phyloP scores from a whole-genome alignment of 2,797 vertebrate genomes.

The Eutrigla gurnardus region DNA sequence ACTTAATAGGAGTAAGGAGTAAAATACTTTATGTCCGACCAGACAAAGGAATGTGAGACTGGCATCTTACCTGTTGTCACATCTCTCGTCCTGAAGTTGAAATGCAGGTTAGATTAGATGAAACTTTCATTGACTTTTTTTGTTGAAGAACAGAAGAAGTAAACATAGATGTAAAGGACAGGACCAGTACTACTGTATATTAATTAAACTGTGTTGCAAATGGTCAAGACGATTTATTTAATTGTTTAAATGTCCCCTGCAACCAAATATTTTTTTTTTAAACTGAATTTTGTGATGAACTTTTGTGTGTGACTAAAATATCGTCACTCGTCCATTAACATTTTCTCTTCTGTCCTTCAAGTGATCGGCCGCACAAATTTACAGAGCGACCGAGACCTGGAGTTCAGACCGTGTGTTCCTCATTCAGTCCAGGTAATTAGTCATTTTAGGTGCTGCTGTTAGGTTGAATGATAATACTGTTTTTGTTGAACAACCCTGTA shows the following conservation, averaged over 20 bases:
- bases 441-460: background rate
- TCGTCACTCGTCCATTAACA: background rate
- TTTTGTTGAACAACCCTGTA: conserved; percentile 2
- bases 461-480: background rate
- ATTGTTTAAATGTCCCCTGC: background rate
- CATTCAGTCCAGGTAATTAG: conserved; percentile 94
- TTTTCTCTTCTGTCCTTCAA: conserved; percentile 68
- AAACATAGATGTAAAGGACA: background rate
- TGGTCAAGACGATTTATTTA: background rate
- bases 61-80: background rate
- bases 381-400: conserved; percentile 94
- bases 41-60: background rate
- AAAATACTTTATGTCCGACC: background rate
- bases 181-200: background rate
- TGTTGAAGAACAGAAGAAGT: background rate
- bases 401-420: conserved; percentile 96
- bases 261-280: background rate
- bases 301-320: background rate
- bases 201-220: background rate
- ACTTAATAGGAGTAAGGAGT: background rate
- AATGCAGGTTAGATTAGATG: conserved; percentile 11
- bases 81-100: conserved; percentile 15
- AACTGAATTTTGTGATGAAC: background rate
- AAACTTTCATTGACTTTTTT: background rate
- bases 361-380: conserved; percentile 94